phyloP scores from a whole-genome alignment of 2,797 vertebrate species.

The Saguinus oedipus region DNA sequence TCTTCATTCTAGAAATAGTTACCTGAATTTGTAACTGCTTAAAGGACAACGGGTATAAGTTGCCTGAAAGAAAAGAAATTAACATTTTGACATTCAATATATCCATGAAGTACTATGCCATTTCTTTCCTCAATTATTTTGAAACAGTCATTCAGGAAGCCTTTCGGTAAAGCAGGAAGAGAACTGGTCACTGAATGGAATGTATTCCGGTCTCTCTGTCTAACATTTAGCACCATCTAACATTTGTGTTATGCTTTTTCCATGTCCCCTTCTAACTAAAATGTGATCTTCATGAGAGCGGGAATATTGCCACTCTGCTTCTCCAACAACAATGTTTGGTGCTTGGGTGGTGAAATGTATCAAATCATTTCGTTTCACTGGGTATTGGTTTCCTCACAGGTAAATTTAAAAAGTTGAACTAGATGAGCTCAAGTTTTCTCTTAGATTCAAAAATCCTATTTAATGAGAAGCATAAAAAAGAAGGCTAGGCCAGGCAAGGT shows the following conservation, averaged over 20 bases:
- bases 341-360: background rate
- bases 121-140: background rate
- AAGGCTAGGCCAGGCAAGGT: background rate
- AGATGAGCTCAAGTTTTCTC: background rate
- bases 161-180: background rate
- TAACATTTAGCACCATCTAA: background rate
- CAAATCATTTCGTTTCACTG: background rate
- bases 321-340: background rate
- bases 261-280: background rate
- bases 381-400: background rate
- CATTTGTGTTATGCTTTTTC: background rate
- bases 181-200: background rate
- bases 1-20: background rate
- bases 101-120: background rate
- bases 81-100: background rate
- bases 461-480: background rate
- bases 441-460: background rate
- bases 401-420: conserved; percentile 27
- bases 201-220: background rate
- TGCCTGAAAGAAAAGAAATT: background rate
- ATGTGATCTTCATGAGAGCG: background rate
- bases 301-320: background rate
- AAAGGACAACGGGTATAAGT: background rate
- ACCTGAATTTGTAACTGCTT: background rate
- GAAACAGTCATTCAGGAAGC: background rate